Percentiles rank a stretch among this genome's conserved stretches.
Conservation (phyloP, 2,888 invertebrate genomes). For the Drosophila barbarae region DNA sequence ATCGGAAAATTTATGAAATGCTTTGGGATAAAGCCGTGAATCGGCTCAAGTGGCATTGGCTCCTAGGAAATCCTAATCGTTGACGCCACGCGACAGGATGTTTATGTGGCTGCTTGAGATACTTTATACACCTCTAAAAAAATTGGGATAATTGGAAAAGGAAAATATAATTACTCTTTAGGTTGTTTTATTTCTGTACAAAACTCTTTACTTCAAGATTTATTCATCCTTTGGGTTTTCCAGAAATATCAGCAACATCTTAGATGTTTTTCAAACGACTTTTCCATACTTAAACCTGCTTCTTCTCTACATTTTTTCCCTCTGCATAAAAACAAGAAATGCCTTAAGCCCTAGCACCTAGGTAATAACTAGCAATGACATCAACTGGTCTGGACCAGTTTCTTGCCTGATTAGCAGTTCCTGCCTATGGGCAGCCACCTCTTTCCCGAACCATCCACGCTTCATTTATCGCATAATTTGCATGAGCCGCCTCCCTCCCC, state of each 20-base stretch:
- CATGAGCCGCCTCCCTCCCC: conserved; percentile 8
- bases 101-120: conserved; percentile 43
- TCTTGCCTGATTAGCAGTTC: conserved; percentile 2
- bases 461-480: conserved; percentile 28
- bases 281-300: background rate
- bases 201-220: background rate
- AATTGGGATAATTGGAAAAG: background rate
- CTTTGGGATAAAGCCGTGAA: conserved; percentile 45
- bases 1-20: conserved; percentile 55
- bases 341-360: conserved; percentile 14
- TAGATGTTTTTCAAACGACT: no score
- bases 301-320: background rate
- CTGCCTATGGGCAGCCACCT: conserved; percentile 10
- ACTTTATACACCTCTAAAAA: conserved; percentile 1
- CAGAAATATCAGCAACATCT: background rate
- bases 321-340: conserved; percentile 1
- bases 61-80: conserved; percentile 52
- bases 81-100: conserved; percentile 66
- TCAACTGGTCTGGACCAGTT: conserved; percentile 17
- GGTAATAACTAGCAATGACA: conserved; percentile 16
- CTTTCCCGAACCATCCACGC: conserved; percentile 14
- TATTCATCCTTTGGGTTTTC: no score
- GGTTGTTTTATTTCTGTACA: background rate
- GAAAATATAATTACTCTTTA: background rate
- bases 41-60: conserved; percentile 29